Evolutionary conservation across 2,888 invertebrate species (phyloP).

Genomic region (Sicus ferrugineus): DNA sequence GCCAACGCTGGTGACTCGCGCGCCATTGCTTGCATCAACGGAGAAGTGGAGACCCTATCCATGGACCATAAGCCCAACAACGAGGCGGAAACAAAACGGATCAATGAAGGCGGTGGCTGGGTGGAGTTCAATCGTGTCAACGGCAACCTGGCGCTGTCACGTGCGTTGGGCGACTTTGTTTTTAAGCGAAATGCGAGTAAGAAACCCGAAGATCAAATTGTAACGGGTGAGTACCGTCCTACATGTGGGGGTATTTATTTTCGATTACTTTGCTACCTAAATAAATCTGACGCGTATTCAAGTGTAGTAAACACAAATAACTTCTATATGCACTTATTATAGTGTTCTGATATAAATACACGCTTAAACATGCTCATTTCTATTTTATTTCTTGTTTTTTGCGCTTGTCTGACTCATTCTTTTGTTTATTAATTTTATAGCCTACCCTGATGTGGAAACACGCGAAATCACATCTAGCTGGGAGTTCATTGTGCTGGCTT

Average conservation of each 20-base stretch:
- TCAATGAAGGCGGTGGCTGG: slow-evolving; percentile 95
- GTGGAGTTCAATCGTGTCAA: slow-evolving; percentile 98
- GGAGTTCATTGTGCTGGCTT: slow-evolving; percentile 96
- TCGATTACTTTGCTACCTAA: no score
- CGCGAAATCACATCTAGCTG: slow-evolving; percentile 84
- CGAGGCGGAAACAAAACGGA: slow-evolving; percentile 85
- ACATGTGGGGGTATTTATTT: no score
- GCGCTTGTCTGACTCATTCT: no score
- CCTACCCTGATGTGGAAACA: slow-evolving; percentile 90
- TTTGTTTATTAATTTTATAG: slow-evolving; percentile 71
- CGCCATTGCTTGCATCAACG: slow-evolving; percentile 88
- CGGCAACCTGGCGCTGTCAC: slow-evolving; percentile 93
- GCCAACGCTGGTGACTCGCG: slow-evolving; percentile 98
- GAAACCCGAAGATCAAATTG: slow-evolving; percentile 92
- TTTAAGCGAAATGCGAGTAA: slow-evolving; percentile 91
- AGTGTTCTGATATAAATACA: no score
- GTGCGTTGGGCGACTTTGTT: slow-evolving; percentile 96
- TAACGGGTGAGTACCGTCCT: slow-evolving; percentile 79
- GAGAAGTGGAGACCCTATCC: slow-evolving; percentile 75
- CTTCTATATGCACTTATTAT: no score
- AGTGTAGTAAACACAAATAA: no score
- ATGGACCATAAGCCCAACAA: slow-evolving; percentile 97
- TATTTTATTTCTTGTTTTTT: no score
- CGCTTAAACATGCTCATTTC: no score
- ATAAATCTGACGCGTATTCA: no score